Base-by-base conservation (phyloP, 2,797 vertebrate genomes). In the Carduelis carduelis region DNA sequence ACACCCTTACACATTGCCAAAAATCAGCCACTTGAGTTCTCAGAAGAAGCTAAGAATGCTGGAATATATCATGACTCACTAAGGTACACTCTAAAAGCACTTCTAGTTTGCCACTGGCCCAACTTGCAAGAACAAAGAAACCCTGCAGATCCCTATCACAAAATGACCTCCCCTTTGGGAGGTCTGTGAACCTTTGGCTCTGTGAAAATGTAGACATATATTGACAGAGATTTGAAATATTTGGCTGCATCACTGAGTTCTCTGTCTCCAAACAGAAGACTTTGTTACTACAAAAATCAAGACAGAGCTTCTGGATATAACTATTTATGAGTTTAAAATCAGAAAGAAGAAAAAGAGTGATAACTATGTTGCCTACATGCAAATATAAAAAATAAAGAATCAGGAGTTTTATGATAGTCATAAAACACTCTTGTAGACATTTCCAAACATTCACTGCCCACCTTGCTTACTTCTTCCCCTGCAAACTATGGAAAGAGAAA, bases 391-490 rank as follows among this genome's bases (percentile, higher is more conserved):
- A 47, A 53, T 2, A 41, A 41, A 75, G 57, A 37, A 3, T 3
- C 3, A 0, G 15, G 37, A 55, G 1, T 24, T 79, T 71, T 44
- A 43, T 26, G 6, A 26, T 37, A 41, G 4, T 22, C 17, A 34
- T 4, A 19, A 65, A 65, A 65, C 0, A 1, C 13, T 63, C 13
- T 32, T 57, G 1, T 30, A 76, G 9, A 32, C 2, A 41, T 59
- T 64, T 72, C 26, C 14, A 78, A 75, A 39, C 44, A 44, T 10
- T 8, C 17, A 44, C 4, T n/a, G 2, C 2, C 3, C 3, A 3
- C 2, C 4, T 41, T 4, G 2, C 12, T 28, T 24, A 20, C 16
- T 39, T 52, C 12, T 27, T 15, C 11, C 4, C 2, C 21, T 21
- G 16, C 30, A 69, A 70, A 39, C 5, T 30, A 43, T 3, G 5